Evolutionary conservation across 2,113 vertebrate species (phyloP), one percentile per base, ranked within the genome.

Genomic region (Albula goreensis): DNA sequence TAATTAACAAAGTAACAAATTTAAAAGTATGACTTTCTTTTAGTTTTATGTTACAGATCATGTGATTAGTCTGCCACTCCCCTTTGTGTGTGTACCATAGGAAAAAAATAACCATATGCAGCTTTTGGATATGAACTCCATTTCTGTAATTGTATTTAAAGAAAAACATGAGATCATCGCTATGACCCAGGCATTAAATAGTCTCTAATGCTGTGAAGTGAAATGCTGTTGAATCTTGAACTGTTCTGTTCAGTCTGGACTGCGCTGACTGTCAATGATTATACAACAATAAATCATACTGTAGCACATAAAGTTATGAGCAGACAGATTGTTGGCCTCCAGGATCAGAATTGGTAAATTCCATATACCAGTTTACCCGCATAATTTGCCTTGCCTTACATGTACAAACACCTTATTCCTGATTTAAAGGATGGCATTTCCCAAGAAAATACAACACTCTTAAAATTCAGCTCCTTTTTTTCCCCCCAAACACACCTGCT

Each of bases 261-360:
- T 31, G 53, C 0, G 12, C 12, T 9, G 25, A 78, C 9, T 5
- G 7, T 41, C 31, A 82, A 57, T 12, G 0, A n/a, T 52, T 15
- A 19, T n/a, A 31, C 57, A 13, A 56, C 13, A 82, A 53, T 57
- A 57, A 82, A 57, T 82, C 3, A 3, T 11, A 79, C 78, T 17
- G 9, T 41, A 83, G 49, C 82, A 83, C 49, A n/a, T 31, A 66
- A 22, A 49, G 5, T 22, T 74, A 60, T 70, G 22, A 12, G 48
- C 50, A 74, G 22, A 66, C 53, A 66, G 83, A 77, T 81, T 84
- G 41, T 66, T 84, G n/a, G 77, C 49, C 66, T 77, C 63, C 7
- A 51, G 66, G 66, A 84, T 74, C 31, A 77, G 12, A 50, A 50
- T 78, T 78, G 50, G 66, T 15, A 77, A 51, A 11, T 13, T 60